Percentiles rank a stretch among this genome's conserved stretches.
phyloP scores from a whole-genome alignment of 1,140 invertebrate species.

The Papilio machaon region DNA sequence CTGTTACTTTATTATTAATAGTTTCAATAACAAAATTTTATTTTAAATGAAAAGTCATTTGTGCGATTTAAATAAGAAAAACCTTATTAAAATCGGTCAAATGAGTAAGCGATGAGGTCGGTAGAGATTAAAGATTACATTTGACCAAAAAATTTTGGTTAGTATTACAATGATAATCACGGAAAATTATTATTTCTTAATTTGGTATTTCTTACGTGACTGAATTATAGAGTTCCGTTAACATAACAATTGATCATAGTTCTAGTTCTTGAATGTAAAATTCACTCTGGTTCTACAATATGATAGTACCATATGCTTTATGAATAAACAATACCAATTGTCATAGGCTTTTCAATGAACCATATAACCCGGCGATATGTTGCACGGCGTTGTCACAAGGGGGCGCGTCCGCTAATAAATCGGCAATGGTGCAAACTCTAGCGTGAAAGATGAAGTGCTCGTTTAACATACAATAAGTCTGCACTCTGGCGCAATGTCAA shows the following conservation, averaged over 20 bases:
- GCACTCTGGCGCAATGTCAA: constrained; percentile 70
- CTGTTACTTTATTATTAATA: not conserved
- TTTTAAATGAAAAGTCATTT: too few relatives aligned
- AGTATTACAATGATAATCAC: too few relatives aligned
- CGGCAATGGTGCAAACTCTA: constrained; percentile 59
- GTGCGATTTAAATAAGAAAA: not conserved
- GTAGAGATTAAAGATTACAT: too few relatives aligned
- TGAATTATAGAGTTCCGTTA: too few relatives aligned
- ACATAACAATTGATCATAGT: too few relatives aligned
- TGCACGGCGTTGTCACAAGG: constrained; percentile 70
- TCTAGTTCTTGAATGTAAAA: not conserved
- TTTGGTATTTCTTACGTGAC: too few relatives aligned
- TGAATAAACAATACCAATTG: constrained; percentile 11
- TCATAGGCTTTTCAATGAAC: constrained; percentile 29
- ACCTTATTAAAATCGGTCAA: too few relatives aligned
- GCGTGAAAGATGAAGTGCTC: constrained; percentile 78
- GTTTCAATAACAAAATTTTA: too few relatives aligned
- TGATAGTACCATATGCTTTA: not conserved
- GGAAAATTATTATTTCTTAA: too few relatives aligned
- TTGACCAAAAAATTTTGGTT: too few relatives aligned
- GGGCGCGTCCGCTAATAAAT: constrained; percentile 77
- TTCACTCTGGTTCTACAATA: not conserved
- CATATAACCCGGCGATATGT: constrained; percentile 53
- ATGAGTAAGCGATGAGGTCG: too few relatives aligned
- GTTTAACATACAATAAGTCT: constrained; percentile 80